Evolutionary conservation across 2,113 vertebrate species (phyloP).

Genomic region (Danio rerio): DNA sequence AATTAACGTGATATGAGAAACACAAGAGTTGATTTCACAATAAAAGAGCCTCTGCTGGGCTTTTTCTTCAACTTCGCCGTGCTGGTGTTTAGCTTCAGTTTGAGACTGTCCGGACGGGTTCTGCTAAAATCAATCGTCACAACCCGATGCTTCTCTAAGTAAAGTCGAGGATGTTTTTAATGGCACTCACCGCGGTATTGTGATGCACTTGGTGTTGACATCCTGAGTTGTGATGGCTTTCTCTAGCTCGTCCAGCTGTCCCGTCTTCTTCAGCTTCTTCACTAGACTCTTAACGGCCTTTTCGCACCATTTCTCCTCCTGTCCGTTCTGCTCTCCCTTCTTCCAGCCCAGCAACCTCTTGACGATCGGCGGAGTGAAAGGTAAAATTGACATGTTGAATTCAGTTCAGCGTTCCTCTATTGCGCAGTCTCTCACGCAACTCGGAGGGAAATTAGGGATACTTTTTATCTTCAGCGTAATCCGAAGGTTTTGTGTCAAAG

Average conservation of each 20-base stretch:
- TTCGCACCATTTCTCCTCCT: conserved; percentile 99
- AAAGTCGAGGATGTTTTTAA: background rate
- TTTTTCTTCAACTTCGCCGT: no score
- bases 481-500: background rate
- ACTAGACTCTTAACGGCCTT: conserved; percentile 98
- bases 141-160: background rate
- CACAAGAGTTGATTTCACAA: background rate
- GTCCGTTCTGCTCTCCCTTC: conserved; percentile 98
- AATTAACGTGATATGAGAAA: background rate
- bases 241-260: conserved; percentile 97
- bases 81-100: background rate
- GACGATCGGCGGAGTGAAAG: conserved; percentile 97
- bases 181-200: conserved; percentile 89
- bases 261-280: conserved; percentile 99
- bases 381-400: conserved; percentile 93
- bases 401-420: conserved; percentile 58
- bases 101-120: background rate
- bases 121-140: conserved; percentile 1
- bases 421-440: conserved; percentile 57
- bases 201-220: conserved; percentile 98
- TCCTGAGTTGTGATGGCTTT: conserved; percentile 98
- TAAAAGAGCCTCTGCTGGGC: background rate
- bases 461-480: background rate
- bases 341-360: conserved; percentile 98
- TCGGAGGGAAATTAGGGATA: background rate